Percentiles rank a stretch among this genome's conserved stretches.
Evolutionary conservation across 2,113 vertebrate species (phyloP).

Genomic region (Miniopterus natalensis): DNA sequence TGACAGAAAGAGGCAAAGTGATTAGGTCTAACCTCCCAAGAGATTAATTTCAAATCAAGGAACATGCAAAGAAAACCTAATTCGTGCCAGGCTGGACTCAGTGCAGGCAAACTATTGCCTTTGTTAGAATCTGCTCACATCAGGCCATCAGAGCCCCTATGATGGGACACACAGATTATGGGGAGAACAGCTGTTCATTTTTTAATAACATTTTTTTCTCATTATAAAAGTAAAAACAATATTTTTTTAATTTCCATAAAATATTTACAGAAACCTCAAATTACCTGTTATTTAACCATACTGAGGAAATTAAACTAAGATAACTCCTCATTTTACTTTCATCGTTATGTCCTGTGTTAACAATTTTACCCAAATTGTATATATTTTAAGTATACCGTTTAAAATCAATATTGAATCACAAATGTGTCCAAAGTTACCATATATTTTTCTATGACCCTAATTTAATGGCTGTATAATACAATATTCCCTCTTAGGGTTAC

Average conservation of each 20-base stretch:
- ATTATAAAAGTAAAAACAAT: neutral
- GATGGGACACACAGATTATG: neutral
- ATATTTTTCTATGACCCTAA: neutral
- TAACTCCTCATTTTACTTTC: neutral
- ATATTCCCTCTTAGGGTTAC: neutral
- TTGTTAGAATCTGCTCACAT: no score
- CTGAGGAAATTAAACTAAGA: neutral
- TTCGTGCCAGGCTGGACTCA: neutral
- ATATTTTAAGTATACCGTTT: neutral
- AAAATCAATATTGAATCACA: conserved; percentile 56
- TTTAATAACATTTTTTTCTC: neutral
- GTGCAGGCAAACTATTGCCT: neutral
- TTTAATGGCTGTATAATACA: neutral
- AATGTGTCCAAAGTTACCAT: neutral
- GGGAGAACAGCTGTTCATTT: neutral
- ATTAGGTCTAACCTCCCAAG: neutral
- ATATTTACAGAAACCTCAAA: neutral
- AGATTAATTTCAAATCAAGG: conserved; percentile 10
- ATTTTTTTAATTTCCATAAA: neutral
- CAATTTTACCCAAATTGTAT: neutral
- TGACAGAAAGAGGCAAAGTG: neutral
- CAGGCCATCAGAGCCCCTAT: neutral
- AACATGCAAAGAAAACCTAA: neutral
- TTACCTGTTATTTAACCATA: neutral
- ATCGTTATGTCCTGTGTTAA: neutral